phyloP scores from a whole-genome alignment of 2,113 vertebrate genomes.

The Stigmatopora nigra region DNA sequence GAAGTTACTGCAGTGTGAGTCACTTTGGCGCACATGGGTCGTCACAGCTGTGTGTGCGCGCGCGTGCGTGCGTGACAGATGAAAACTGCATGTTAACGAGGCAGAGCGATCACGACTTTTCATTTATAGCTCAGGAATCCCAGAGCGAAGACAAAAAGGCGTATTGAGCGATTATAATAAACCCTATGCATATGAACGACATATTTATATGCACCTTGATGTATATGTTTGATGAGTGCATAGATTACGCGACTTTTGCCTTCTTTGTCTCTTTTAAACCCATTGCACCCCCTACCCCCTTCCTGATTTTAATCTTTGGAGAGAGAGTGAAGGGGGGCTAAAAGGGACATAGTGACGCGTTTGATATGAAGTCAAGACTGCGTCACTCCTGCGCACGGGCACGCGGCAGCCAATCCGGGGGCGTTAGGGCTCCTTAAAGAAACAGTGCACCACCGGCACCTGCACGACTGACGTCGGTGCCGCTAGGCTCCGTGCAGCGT shows the following conservation, averaged over 20 bases:
- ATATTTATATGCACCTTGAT: no score
- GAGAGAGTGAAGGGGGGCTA: not conserved
- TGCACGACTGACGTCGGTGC: constrained; percentile 47
- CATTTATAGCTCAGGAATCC: not conserved
- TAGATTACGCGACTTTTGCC: not conserved
- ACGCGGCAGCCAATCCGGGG: constrained; percentile 60
- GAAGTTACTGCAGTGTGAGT: constrained; percentile 80
- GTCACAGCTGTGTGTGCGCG: constrained; percentile 49
- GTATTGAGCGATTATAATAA: no score
- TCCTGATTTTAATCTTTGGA: constrained; percentile 23
- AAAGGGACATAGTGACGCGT: constrained; percentile 70
- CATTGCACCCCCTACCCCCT: not conserved
- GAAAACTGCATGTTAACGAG: not conserved
- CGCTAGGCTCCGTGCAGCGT: constrained; percentile 13
- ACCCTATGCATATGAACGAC: no score
- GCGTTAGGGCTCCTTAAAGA: constrained; percentile 62
- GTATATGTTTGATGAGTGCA: not conserved
- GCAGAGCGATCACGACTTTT: not conserved
- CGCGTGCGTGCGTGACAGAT: not conserved
- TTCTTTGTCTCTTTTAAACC: constrained; percentile 18
- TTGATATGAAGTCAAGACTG: constrained; percentile 69
- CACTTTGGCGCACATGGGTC: constrained; percentile 77
- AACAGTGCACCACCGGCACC: constrained; percentile 32
- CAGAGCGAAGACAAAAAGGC: not conserved
- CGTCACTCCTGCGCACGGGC: constrained; percentile 77